phyloP scores from a whole-genome alignment of 1,140 invertebrate species.

The Drosophila pandora region DNA sequence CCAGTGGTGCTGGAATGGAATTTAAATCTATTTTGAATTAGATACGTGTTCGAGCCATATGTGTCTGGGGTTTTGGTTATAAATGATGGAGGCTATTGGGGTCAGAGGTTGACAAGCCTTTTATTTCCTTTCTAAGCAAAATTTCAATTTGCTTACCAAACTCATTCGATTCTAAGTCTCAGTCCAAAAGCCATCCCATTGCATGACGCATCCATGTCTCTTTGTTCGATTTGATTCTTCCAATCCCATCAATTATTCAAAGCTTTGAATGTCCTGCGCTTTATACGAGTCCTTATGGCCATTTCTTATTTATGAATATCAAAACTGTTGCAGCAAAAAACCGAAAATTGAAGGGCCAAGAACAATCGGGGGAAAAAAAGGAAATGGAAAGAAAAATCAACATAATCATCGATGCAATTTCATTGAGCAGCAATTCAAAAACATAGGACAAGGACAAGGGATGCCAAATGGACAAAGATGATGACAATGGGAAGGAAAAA shows the following conservation, averaged over 20 bases:
- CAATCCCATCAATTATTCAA: slow-evolving; percentile 73
- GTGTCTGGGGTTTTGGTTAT: slow-evolving; percentile 21
- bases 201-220: slow-evolving; percentile 57
- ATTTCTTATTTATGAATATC: slow-evolving; percentile 67
- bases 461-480: slow-evolving; percentile 50
- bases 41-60: slow-evolving; percentile 54
- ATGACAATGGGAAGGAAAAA: slow-evolving; percentile 49
- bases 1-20: slow-evolving; percentile 67
- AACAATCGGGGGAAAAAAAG: slow-evolving; percentile 23
- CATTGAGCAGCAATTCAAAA: slow-evolving; percentile 78
- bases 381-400: slow-evolving; percentile 57
- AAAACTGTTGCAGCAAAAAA: slow-evolving; percentile 51
- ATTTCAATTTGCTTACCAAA: background rate
- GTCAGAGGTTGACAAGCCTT: no score
- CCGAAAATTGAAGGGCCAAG: slow-evolving; percentile 56
- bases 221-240: slow-evolving; percentile 39
- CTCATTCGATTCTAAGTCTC: no score
- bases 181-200: slow-evolving; percentile 35
- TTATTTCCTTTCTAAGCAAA: background rate
- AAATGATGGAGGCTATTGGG: background rate
- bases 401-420: slow-evolving; percentile 79
- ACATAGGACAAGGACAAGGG: slow-evolving; percentile 51
- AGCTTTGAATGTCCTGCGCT: slow-evolving; percentile 64
- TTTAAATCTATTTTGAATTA: slow-evolving; percentile 74
- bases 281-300: slow-evolving; percentile 32